Conservation (phyloP, 1,140 invertebrate species). For the Drosophila oshimai region DNA sequence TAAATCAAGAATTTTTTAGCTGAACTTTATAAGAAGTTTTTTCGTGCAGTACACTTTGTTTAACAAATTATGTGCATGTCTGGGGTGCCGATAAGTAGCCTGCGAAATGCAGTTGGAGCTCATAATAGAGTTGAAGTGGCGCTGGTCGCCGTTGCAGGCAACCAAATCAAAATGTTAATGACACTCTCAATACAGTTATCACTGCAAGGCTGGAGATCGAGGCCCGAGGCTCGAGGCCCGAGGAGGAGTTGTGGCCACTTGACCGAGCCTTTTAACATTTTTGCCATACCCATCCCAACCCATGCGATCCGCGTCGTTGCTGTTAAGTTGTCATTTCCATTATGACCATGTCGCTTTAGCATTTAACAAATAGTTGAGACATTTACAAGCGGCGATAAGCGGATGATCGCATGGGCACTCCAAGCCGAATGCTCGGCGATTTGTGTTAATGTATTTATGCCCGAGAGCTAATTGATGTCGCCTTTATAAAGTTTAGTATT, state of each 20-base stretch:
- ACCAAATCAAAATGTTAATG: conserved; percentile 82
- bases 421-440: conserved; percentile 57
- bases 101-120: conserved; percentile 26
- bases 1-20: too few relatives aligned
- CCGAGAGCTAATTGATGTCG: conserved; percentile 64
- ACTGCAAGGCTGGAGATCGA: background rate
- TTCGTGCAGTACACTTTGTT: conserved; percentile 48
- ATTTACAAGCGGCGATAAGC: conserved; percentile 78
- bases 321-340: conserved; percentile 82
- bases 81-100: conserved; percentile 57
- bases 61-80: conserved; percentile 79
- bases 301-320: conserved; percentile 25
- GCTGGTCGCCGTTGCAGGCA: conserved; percentile 13
- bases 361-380: conserved; percentile 83
- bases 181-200: conserved; percentile 82
- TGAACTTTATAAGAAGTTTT: background rate
- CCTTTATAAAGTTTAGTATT: conserved; percentile 73
- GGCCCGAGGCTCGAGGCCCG: background rate
- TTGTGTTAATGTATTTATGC: conserved; percentile 75
- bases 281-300: conserved; percentile 55
- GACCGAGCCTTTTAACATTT: conserved; percentile 74
- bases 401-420: conserved; percentile 21
- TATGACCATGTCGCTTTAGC: conserved; percentile 82
- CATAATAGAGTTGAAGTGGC: conserved; percentile 58
- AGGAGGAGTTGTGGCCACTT: conserved; percentile 28